These are phyloP conservation scores for Serinus canaria DNA, from an alignment of 2,113 vertebrate species.

Conservation along the genomic window DNA sequence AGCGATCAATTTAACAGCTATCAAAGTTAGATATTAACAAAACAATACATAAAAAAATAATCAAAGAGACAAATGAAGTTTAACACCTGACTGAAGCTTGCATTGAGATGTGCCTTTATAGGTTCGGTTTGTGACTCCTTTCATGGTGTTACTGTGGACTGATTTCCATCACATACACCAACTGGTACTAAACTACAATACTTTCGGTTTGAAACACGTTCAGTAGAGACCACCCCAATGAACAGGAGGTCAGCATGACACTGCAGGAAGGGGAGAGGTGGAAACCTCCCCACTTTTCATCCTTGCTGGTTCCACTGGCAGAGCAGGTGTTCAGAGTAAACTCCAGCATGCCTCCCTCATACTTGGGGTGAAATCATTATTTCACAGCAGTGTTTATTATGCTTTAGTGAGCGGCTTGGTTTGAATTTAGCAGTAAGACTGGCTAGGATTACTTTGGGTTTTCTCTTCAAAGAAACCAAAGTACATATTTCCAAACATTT, in stretches of 20 bases:
- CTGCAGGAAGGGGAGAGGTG: not conserved
- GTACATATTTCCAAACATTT: constrained; percentile 23
- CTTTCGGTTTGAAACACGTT: constrained; percentile 35
- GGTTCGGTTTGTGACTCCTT: constrained; percentile 41
- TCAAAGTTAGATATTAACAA: constrained; percentile 43
- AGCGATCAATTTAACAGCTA: not conserved
- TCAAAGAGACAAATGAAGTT: constrained; percentile 37
- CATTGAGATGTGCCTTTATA: constrained; percentile 58
- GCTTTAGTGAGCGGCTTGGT: not conserved
- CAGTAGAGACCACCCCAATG: not conserved
- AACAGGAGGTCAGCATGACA: not conserved
- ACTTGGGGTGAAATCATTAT: not conserved
- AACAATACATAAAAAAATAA: constrained; percentile 39
- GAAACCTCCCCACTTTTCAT: not conserved
- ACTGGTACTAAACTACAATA: constrained; percentile 39
- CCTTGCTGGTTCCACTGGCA: not conserved
- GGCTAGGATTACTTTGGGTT: constrained; percentile 9
- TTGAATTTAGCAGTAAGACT: not conserved
- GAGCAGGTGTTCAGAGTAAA: not conserved
- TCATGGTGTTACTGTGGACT: not conserved
- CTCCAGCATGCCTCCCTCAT: not conserved
- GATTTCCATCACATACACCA: constrained; percentile 34
- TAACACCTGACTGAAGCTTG: constrained; percentile 63
- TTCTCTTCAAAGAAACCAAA: constrained; percentile 22
- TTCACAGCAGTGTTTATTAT: constrained; percentile 46